Conservation (phyloP, 1,140 invertebrate species). For the Drosophila pallidifrons region DNA sequence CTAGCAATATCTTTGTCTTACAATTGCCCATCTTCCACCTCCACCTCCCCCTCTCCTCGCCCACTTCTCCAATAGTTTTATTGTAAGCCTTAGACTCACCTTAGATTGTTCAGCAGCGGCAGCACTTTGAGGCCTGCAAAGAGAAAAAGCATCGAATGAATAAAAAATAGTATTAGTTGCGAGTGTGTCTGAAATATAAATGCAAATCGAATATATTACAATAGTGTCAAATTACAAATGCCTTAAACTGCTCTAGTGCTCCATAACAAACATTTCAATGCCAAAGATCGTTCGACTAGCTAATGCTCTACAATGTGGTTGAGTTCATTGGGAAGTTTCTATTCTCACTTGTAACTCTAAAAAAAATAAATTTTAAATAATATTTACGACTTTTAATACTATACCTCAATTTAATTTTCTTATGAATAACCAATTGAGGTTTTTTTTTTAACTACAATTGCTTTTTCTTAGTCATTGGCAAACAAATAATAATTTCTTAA, state of each 20-base stretch:
- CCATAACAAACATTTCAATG: background rate
- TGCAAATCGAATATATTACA: slow-evolving; percentile 15
- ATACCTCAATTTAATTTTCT: no score
- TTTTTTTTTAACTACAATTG: no score
- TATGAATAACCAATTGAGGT: no score
- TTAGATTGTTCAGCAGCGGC: slow-evolving; percentile 92
- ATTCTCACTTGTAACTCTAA: background rate
- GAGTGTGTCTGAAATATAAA: slow-evolving; percentile 27
- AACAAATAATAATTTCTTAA: no score
- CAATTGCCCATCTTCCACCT: background rate
- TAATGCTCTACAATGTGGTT: background rate
- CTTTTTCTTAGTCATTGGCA: no score
- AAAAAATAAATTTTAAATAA: no score
- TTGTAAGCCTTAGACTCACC: slow-evolving; percentile 86
- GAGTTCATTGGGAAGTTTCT: background rate
- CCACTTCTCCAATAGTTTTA: background rate
- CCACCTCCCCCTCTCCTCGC: slow-evolving; percentile 8
- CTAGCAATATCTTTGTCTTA: slow-evolving; percentile 50
- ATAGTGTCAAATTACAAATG: slow-evolving; percentile 22
- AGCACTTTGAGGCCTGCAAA: slow-evolving; percentile 92
- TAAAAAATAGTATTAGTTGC: slow-evolving; percentile 23
- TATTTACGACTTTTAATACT: no score
- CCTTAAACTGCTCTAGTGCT: background rate
- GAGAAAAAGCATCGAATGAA: slow-evolving; percentile 58
- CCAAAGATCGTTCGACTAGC: no score